These are phyloP conservation scores for human DNA, from an alignment of 2,113 vertebrate genomes.

Conservation along the genomic window DNA sequence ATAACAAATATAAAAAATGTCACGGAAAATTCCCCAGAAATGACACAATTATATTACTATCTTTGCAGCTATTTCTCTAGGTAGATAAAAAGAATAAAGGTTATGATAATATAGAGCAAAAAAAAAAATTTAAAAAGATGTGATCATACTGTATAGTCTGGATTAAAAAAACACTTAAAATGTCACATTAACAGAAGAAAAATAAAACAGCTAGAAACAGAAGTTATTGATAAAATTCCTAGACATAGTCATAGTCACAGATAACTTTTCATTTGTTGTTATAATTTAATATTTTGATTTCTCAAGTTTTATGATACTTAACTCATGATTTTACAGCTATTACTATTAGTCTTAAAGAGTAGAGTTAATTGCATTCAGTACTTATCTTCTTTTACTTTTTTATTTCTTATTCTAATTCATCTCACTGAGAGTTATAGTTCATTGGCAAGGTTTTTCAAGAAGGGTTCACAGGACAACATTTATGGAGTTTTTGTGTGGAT, in stretches of 20 bases:
- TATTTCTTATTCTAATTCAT: background rate
- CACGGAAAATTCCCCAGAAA: background rate
- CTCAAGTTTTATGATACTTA: background rate
- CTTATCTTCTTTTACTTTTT: no score
- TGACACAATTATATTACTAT: background rate
- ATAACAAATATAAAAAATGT: background rate
- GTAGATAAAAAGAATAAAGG: background rate
- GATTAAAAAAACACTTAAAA: background rate
- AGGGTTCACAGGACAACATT: rapidly evolving
- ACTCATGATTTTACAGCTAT: no score
- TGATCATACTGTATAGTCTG: no score
- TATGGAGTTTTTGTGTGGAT: background rate
- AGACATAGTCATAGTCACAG: rapidly evolving
- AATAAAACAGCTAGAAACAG: background rate
- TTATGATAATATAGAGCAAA: background rate
- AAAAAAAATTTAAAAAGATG: background rate
- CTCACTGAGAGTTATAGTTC: background rate
- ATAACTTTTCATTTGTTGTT: background rate
- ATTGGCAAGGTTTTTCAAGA: background rate
- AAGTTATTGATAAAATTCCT: background rate
- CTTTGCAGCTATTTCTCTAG: background rate
- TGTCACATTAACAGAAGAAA: background rate
- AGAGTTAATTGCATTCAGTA: no score
- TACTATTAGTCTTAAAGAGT: background rate
- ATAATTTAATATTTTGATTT: background rate